Evolutionary conservation across 2,113 vertebrate genomes (phyloP).

Genomic region (Gavia stellata): DNA sequence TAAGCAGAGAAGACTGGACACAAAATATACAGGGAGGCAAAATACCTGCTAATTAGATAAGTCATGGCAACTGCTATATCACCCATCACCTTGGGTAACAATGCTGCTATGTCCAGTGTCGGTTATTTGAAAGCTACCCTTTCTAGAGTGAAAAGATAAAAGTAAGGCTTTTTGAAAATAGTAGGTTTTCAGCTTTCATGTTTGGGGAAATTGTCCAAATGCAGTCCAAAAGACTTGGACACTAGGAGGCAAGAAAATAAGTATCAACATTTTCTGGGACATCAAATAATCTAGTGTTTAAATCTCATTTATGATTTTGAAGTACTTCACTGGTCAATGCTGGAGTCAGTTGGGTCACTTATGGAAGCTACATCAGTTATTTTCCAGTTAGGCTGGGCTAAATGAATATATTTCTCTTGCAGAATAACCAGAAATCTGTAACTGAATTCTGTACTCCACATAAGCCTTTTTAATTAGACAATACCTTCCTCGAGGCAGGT

Average conservation of each 20-base stretch:
- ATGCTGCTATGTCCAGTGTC: fast-evolving
- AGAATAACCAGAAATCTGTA: background rate
- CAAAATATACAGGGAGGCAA: background rate
- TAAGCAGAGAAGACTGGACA: background rate
- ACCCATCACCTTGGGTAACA: background rate
- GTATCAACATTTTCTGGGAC: background rate
- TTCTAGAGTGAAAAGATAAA: background rate
- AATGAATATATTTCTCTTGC: background rate
- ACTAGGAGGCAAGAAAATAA: background rate
- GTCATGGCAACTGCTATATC: background rate
- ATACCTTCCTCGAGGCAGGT: background rate
- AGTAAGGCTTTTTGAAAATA: background rate
- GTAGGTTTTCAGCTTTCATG: background rate
- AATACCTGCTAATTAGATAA: background rate
- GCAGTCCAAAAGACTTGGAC: background rate
- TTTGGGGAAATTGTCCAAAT: background rate
- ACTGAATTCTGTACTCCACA: background rate
- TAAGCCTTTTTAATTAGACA: background rate
- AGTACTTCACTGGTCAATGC: background rate
- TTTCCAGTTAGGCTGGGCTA: background rate
- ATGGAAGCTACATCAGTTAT: background rate
- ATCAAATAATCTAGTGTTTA: background rate
- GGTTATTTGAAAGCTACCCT: background rate
- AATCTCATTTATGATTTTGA: background rate
- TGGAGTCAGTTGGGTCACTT: background rate